A percentile compares a stretch with the other conserved stretches of the same genome.
phyloP scores from a whole-genome alignment of 30 jellyfish, hydroid and myxozoan genomes.

The Chironex yamaguchii region DNA sequence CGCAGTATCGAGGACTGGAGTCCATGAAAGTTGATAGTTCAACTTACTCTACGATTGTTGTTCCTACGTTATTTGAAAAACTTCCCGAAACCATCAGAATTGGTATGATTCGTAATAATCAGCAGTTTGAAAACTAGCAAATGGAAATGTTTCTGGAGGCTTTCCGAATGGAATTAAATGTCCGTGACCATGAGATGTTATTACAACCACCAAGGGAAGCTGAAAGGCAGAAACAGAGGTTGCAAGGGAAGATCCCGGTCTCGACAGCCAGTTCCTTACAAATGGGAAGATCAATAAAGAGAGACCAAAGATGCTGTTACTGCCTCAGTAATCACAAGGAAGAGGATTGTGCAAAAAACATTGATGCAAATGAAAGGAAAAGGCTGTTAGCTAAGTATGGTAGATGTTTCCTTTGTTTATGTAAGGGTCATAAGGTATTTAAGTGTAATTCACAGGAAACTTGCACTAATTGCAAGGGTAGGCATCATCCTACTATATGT shows the following conservation, averaged over 20 bases:
- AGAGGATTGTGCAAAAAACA: neutral
- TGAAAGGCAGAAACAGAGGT: no score
- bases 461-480: constrained; percentile 27
- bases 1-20: constrained; percentile 31
- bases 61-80: neutral
- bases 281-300: constrained; percentile 19
- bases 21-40: neutral
- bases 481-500: constrained; percentile 47
- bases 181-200: no score
- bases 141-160: no score
- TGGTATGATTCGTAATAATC: no score
- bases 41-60: constrained; percentile 2
- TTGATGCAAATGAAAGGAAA: constrained; percentile 18
- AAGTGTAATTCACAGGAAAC: neutral
- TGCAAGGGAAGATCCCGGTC: no score
- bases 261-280: constrained; percentile 62
- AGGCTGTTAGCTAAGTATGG: neutral
- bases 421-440: constrained; percentile 9
- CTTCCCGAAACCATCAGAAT: constrained; percentile 9
- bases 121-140: no score
- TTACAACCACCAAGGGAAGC: no score
- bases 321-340: constrained; percentile 24
- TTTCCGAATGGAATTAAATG: no score
- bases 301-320: neutral
- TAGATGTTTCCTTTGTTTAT: constrained; percentile 22